Percentiles rank a stretch among this genome's conserved stretches.
phyloP scores from a whole-genome alignment of 2,888 invertebrate species.

The Hydraecia micacea region DNA sequence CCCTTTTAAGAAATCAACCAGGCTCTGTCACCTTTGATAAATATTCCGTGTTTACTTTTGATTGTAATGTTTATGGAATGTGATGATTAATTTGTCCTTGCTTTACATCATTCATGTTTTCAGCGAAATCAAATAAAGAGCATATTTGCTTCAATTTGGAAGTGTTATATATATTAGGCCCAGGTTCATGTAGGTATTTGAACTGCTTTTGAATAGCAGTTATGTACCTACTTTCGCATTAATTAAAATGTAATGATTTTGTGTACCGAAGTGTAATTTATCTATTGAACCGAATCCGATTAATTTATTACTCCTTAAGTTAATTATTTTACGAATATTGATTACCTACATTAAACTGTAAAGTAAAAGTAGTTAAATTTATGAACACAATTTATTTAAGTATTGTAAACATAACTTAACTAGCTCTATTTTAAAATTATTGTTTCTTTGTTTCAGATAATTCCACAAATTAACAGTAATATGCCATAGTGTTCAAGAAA shows the following conservation, averaged over 20 bases:
- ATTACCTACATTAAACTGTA: not conserved
- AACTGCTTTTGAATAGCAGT: constrained; percentile 36
- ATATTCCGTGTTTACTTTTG: not conserved
- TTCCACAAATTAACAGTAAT: constrained; percentile 66
- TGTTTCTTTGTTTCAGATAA: constrained; percentile 82
- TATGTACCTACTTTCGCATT: constrained; percentile 27
- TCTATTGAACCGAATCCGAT: constrained; percentile 25
- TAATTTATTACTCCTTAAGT: constrained; percentile 24
- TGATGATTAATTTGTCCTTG: constrained; percentile 18
- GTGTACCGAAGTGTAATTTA: constrained; percentile 11
- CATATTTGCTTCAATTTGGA: constrained; percentile 48
- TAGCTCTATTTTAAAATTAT: not conserved
- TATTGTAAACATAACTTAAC: not conserved
- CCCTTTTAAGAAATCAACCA: not conserved
- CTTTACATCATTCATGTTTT: constrained; percentile 22
- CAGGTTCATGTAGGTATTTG: constrained; percentile 38
- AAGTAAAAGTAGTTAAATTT: not conserved
- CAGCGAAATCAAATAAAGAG: constrained; percentile 28
- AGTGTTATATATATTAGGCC: constrained; percentile 49
- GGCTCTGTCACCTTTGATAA: not conserved
- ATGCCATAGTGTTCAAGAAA: constrained; percentile 79
- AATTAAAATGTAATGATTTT: constrained; percentile 29
- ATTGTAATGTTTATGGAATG: not conserved
- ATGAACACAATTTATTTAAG: not conserved
- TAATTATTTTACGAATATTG: constrained; percentile 9